Base-by-base conservation (phyloP, 2,888 invertebrate species). In the Eudasyphora cyanicolor region DNA sequence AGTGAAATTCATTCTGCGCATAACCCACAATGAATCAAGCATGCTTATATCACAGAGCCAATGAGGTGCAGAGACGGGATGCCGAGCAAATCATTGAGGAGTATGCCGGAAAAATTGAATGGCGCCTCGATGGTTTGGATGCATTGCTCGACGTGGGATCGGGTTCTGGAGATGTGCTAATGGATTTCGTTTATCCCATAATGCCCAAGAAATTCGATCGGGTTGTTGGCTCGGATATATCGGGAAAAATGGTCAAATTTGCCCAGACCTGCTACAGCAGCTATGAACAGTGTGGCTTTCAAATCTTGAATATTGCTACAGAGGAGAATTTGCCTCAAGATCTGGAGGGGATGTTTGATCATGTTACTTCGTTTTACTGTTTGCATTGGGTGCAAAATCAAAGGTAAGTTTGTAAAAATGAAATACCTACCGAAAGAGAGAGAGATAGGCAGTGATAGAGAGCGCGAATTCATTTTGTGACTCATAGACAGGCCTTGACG, bases 301-400 rank as follows among this genome's bases (percentile, higher is more conserved):
- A 92, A 32, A 75, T 86, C 17, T 77, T 89, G 84, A 95, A 96
- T 87, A 94, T 96, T 54, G 81, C 71, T 6, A 91, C 93, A 0
- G 77, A 84, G 7, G 89, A 92, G 29, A 84, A 74, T 42, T 51
- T 95, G 67, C 93, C 94, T 1, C 89, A 90, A 0, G 91, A 93
- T 24, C 87, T 93, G 76, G 87, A 91, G 24, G 92, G 91, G 79
- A 88, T 91, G 54, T 96, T 95, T 88, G 93, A 95, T 88, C 95
- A 96, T 88, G 93, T 94, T 1, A 94, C 96, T 78, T 96, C 96
- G 0, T 96, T 96, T 89, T 96, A 96, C 89, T 94, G 96, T 83
- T 92, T 97, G 5, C 96, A 97, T 88, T 96, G 96, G 96, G 94
- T 96, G 49, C 94, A 94, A 86, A 93, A 96, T 88, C 95, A 95